Conservation (phyloP, 2,113 vertebrate species). For the Scartelaos histophorus region DNA sequence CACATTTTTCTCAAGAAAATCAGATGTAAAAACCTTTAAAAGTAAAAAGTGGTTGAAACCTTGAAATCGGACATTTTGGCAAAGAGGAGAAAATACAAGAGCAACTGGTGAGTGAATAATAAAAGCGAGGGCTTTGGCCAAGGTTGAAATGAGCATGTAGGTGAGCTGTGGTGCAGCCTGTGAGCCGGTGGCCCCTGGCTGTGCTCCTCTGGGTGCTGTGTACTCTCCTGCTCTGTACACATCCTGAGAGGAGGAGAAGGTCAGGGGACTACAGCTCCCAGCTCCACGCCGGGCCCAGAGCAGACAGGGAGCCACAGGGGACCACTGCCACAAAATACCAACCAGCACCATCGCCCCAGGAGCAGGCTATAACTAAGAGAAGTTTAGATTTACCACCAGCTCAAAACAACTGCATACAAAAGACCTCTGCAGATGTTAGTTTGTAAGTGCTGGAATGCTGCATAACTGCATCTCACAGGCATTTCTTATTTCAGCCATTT, state of each 20-base stretch:
- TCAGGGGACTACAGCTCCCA: conserved; percentile 61
- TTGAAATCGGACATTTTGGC: too few relatives aligned
- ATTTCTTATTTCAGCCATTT: too few relatives aligned
- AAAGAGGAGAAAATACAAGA: too few relatives aligned
- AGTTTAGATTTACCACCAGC: neutral
- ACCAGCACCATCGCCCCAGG: conserved; percentile 25
- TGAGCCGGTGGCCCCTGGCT: conserved; percentile 8
- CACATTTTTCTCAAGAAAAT: too few relatives aligned
- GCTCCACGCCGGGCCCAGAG: conserved; percentile 42
- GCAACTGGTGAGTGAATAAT: neutral
- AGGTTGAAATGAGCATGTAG: neutral
- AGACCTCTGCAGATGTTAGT: neutral
- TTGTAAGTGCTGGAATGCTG: too few relatives aligned
- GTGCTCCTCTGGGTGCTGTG: conserved; percentile 22
- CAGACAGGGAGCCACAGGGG: conserved; percentile 41
- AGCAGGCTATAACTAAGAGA: neutral
- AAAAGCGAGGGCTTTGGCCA: neutral
- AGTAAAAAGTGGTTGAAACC: too few relatives aligned
- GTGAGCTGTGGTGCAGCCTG: conserved; percentile 1
- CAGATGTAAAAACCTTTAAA: too few relatives aligned
- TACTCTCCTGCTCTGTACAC: conserved; percentile 28
- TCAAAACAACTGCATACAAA: neutral
- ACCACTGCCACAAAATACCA: conserved; percentile 13
- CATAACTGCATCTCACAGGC: too few relatives aligned
- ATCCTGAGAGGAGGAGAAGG: conserved; percentile 56